A percentile compares a stretch with the other conserved stretches of the same genome.
phyloP scores from a whole-genome alignment of 2,113 vertebrate genomes.

The Myiagra hebetior region DNA sequence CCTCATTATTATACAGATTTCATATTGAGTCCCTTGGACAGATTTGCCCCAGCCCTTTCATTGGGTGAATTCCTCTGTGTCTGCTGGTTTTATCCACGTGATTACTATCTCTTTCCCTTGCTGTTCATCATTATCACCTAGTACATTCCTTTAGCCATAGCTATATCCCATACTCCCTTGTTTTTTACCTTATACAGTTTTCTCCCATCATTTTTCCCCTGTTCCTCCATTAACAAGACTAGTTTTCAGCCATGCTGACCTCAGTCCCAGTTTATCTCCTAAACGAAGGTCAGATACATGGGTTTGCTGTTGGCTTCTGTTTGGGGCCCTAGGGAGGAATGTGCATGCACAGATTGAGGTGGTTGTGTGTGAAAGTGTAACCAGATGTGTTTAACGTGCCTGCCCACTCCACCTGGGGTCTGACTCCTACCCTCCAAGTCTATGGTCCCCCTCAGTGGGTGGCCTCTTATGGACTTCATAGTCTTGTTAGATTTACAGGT shows the following conservation, averaged over 20 bases:
- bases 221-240: background rate
- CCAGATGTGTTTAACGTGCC: background rate
- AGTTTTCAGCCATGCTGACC: background rate
- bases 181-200: background rate
- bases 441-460: background rate
- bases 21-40: background rate
- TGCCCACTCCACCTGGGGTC: background rate
- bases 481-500: background rate
- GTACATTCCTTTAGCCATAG: background rate
- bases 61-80: background rate
- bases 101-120: background rate
- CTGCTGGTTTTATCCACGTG: background rate
- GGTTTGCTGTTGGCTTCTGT: background rate
- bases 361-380: background rate
- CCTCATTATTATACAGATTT: background rate
- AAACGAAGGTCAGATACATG: background rate
- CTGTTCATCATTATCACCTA: background rate
- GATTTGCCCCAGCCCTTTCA: background rate
- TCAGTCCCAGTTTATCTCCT: background rate
- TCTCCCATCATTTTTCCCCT: background rate
- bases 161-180: background rate
- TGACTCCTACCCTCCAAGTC: background rate
- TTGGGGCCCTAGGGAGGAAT: background rate
- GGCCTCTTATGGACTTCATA: background rate
- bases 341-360: background rate